Evolutionary conservation across 1,140 invertebrate genomes (phyloP), one percentile per base, ranked within the genome.

Genomic region (Coptotermes formosanus): DNA sequence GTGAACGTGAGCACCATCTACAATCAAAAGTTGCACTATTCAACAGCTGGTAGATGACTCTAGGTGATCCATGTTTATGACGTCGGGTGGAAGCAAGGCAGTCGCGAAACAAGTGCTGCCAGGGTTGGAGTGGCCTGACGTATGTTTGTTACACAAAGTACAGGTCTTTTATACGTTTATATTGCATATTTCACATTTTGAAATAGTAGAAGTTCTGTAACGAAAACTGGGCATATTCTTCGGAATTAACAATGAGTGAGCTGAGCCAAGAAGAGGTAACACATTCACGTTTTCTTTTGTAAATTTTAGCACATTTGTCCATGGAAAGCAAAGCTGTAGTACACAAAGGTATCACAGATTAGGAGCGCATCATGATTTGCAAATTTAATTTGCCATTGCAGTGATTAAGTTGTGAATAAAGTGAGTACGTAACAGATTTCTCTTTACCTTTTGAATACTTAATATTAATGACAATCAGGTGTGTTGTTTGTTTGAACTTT

Each of bases 191-290:
- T 30, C 43, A 84, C 19, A 84, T 55, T 84, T 52, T 45, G 44
- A 11, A 52, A 21, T 25, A 59, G 30, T n/a, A 25, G n/a, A 45
- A 7, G n/a, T 21, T 9, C 23, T 48, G n/a, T 52, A 32, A 52
- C 30, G 48, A 48, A 84, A 21, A 84, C n/a, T 30, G 25, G 14
- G 83, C 25, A 23, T 52, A 38, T 16, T 30, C 48, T 30, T 45
- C 44, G 23, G 30, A 45, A 59, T 3, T 84, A 30, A 91, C 87
- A 88, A 95, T 95, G 94, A 95, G 94, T 89, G 95, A 95, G 92
- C 90, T 95, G 86, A 94, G 92, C 87, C 95, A 95, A 88, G 95
- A 96, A 91, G 95, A 96, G 93, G 95, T 95, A 90, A 92, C 91
- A 90, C 8, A 9, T 69, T 69, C 48, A 16, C n/a, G 11, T 64